Evolutionary conservation across 2,113 vertebrate species (phyloP), one percentile per base, ranked within the genome.

Genomic region (Rhegmatorhina hoffmannsi): DNA sequence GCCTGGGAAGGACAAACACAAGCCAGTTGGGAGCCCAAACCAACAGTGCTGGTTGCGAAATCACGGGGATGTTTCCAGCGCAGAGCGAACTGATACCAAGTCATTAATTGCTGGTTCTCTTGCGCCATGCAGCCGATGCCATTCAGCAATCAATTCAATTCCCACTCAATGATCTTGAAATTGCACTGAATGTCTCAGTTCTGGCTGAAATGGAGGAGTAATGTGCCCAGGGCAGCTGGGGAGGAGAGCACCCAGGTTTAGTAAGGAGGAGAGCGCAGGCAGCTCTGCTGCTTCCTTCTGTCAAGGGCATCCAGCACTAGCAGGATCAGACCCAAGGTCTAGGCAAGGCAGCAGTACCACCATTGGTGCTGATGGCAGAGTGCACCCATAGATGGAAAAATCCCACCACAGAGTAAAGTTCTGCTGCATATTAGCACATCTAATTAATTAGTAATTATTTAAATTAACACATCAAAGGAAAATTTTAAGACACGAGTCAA

Each of bases 41-140:
- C 77, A 36, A 36, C 88, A 87, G 87, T 28, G 28, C 34, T 44
- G 59, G 62, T 91, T 96, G 93, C 7, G 25, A 96, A 96, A 94
- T 73, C 70, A 11, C 0, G 2, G 69, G 40, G 55, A 52, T 56
- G 59, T 87, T 96, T 92, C 53, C 55, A 73, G 18, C 1, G 24
- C 34, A 49, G 68, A 67, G 58, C 1, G 0, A 86, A 13, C 85
- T 63, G 74, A 92, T 64, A 89, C 56, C 40, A 34, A 77, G 82
- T 24, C 43, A 84, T 86, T 84, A 81, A 92, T 90, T 88, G 78
- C 82, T 40, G 36, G 13, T 36, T 83, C 73, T 93, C 94, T 83
- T 33, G 66, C 7, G 17, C 76, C 86, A 69, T 21, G 34, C 70
- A 36, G 75, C 36, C 5, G 0, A 52, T 72, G 80, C 36, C 13